Evolutionary conservation across 2,888 invertebrate genomes (phyloP), one percentile per base, ranked within the genome.

Genomic region (Orchesella flavescens): DNA sequence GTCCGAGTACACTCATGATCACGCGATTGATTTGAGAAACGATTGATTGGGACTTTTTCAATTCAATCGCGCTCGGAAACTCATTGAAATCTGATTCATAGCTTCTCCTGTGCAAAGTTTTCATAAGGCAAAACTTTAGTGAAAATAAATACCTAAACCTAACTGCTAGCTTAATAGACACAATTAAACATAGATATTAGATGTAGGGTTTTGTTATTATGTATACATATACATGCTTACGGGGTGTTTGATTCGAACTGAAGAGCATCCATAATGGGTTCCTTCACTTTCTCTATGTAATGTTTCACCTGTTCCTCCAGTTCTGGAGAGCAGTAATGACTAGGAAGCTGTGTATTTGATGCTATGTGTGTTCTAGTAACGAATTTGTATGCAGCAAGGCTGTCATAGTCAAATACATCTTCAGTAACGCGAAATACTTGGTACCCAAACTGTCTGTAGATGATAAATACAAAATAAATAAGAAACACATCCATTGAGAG

Each of bases 351-450:
- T 53, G 92, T 91, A 68, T 76, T 84, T 43, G 87, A 76, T 5
- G 93, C 92, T 46, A 95, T 91, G 89, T 94, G 93, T 4, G 95
- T 97, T 90, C 94, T 93, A 5, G 97, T 97, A 79, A 94, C 92
- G 89, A 94, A 93, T 89, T 96, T 94, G 57, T 93, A 92, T 75
- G 94, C 91, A 0, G 93, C 92, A 89, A 96, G 90, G 65, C 93
- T 92, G 90, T 95, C 93, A 88, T 95, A 96, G 0, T 93, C 93
- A 79, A 92, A 89, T 15, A 87, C 87, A 68, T 92, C 90, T 89
- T 95, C 95, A 1, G 91, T 90, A 3, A 96, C 89, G 88, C 93
- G 90, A 1, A 93, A 90, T 80, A 93, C 92, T 89, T 92, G 92
- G 91, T 93, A 96, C 1, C 96, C 96, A 90, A 95, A 96, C 90